Percentiles rank a stretch among this genome's conserved stretches.
These are phyloP conservation scores for Nematolebias whitei DNA, from an alignment of 2,113 vertebrate genomes.

Conservation along the genomic window DNA sequence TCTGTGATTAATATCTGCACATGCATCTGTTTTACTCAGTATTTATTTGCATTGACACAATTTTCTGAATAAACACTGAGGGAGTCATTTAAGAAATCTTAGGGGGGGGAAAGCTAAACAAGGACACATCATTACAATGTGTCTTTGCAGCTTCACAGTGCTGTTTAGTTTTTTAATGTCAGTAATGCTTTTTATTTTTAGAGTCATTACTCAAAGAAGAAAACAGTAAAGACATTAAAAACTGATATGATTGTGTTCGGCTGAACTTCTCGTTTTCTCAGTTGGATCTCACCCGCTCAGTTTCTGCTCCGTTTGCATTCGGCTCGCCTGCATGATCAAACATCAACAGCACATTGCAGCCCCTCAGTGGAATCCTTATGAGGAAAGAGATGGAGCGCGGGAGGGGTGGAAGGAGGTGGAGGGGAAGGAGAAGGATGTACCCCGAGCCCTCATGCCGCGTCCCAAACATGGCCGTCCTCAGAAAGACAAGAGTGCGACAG, in stretches of 20 bases:
- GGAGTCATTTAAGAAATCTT: too few species aligned
- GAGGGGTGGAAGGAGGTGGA: too few species aligned
- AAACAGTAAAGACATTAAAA: neutral
- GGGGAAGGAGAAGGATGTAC: slow-evolving; percentile 64
- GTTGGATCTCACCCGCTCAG: slow-evolving; percentile 39
- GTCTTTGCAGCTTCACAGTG: neutral
- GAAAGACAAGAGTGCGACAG: slow-evolving; percentile 66
- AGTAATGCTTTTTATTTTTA: too few species aligned
- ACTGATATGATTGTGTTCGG: neutral
- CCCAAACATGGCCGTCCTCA: slow-evolving; percentile 67
- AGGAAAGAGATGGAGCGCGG: slow-evolving; percentile 44
- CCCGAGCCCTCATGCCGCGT: slow-evolving; percentile 72
- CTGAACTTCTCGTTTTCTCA: slow-evolving; percentile 14
- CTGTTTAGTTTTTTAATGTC: too few species aligned
- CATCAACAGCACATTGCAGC: slow-evolving; percentile 40
- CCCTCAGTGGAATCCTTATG: slow-evolving; percentile 59
- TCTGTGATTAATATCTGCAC: too few species aligned
- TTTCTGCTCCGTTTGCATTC: slow-evolving; percentile 62
- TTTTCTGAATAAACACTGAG: too few species aligned
- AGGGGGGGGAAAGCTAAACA: too few species aligned
- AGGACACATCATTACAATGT: neutral
- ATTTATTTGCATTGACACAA: too few species aligned
- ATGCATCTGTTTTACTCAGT: too few species aligned
- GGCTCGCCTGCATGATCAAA: slow-evolving; percentile 37
- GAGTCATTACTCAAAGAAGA: neutral